Evolutionary conservation across 2,113 vertebrate genomes (phyloP).

Genomic region (Ptilorrhoa leucosticta): DNA sequence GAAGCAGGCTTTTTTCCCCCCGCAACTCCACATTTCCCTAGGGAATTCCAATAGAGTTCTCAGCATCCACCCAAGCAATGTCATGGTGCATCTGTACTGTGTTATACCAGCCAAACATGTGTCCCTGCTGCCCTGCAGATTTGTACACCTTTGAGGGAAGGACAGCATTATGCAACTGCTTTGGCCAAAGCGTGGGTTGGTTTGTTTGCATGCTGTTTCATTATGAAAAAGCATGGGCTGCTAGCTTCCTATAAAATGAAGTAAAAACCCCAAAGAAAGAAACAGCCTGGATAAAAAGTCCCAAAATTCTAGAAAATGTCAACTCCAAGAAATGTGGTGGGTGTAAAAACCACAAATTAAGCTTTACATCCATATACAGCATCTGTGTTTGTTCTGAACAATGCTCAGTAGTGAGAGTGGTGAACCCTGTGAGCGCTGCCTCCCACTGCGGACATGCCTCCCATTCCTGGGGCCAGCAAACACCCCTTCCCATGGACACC

Average conservation of each 20-base stretch:
- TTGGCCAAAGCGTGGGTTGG: background rate
- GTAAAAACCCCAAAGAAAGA: rapidly evolving
- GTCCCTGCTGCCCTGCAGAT: background rate
- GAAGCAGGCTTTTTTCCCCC: rapidly evolving
- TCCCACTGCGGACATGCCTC: slow-evolving; percentile 58
- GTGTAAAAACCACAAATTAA: slow-evolving; percentile 33
- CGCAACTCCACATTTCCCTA: background rate
- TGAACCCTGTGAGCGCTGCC: background rate
- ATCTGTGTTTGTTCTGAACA: background rate
- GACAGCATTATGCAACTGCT: background rate
- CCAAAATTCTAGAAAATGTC: slow-evolving; percentile 8
- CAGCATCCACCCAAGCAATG: background rate
- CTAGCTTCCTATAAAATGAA: background rate
- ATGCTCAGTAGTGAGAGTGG: background rate
- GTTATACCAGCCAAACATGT: background rate
- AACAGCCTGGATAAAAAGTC: background rate
- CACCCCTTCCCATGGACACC: slow-evolving; percentile 13
- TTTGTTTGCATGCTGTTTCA: background rate
- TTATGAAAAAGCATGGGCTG: background rate
- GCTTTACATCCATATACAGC: background rate
- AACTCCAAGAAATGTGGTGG: slow-evolving; percentile 37
- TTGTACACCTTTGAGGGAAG: background rate
- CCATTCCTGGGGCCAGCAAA: slow-evolving; percentile 7
- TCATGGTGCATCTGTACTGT: background rate
- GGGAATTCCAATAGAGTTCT: background rate